Evolutionary conservation across 2,797 vertebrate genomes (phyloP), one percentile per base, ranked within the genome.

Genomic region (Microctenopoma steveboyesi): DNA sequence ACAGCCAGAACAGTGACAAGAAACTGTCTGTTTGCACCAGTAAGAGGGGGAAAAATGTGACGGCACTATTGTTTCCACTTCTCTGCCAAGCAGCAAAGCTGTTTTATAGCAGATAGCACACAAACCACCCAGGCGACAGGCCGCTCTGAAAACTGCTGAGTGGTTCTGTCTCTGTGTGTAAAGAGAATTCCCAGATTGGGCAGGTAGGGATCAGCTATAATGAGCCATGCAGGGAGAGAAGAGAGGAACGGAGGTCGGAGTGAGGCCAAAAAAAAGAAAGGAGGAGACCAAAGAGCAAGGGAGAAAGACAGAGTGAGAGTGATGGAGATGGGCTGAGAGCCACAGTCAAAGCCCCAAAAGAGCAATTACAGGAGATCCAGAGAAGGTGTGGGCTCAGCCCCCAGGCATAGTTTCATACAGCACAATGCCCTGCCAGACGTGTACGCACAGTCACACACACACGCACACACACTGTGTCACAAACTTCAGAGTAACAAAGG

Each of bases 141-240:
- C 85, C 71, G 82, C 74, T 64, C 79, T 51, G 72, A 86, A 90
- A 92, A 91, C 79, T 85, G 85, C 89, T 88, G 86, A 88, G 81
- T 76, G 68, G 51, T 49, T 72, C 61, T 54, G 64, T 72, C 49
- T 73, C 56, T 64, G 76, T 65, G 59, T 72, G 69, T 33, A 43
- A 46, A 76, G 70, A 82, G 58, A 83, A 86, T 72, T 88, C 83
- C 81, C 82, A 72, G 69, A 83, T 84, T 79, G 81, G 70, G 82
- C 87, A 92, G 91, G 91, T 92, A 89, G 78, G 88, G 76, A 81
- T 84, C 83, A 78, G 83, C 87, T 77, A 87, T 91, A 94, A 91
- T 91, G 86, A 92, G 89, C 78, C 78, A 88, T 86, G 78, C 59
- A 78, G 83, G 86, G 81, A 79, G 37, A 58, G 75, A 72, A 69